Evolutionary conservation across 2,113 vertebrate species (phyloP), one percentile per base, ranked within the genome.

Genomic region (Mormyrus lacerda): DNA sequence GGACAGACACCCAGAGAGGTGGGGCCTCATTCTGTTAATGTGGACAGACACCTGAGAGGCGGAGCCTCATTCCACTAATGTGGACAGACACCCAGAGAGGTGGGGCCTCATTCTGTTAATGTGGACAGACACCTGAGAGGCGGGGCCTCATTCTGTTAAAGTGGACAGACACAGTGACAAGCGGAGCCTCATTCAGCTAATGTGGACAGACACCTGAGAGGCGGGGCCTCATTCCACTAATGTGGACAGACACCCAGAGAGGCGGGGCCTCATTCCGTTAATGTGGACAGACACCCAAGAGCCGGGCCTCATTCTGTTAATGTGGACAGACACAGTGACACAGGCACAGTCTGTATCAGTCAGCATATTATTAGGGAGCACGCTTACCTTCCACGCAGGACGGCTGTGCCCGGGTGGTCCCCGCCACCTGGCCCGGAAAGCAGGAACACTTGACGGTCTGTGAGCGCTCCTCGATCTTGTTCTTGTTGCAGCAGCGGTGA

Each of bases 401-500:
- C 53, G 98, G 98, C 93, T 97, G 96, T 0, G 97, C 95, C 83
- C 96, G 94, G 0, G 98, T 99, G 0, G 98, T 99, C 6, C 98
- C 98, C 0, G 98, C 98, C 3, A 99, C 98, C 94, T 99, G 97
- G 1, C 98, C 98, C 0, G 97, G 98, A 93, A 99, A 97, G 93
- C 98, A 99, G 90, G 98, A 99, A 85, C 98, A 99, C 94, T 99
- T 99, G 94, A 99, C 97, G 0, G 98, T 99, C 87, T 99, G 98
- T 0, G 98, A 99, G 0, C 97, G 96, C 89, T 99, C 98, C 91
- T 99, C 98, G 31, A 99, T 98, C 85, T 97, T 97, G 93, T 99
- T 99, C 96, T 98, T 99, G 92, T 99, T 99, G 94, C 98, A 99
- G 95, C 98, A 99, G 19, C 98, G 96, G 92, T 99, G 98, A 88